Evolutionary conservation across 2,888 invertebrate genomes (phyloP).

Genomic region (Globia sparganii): DNA sequence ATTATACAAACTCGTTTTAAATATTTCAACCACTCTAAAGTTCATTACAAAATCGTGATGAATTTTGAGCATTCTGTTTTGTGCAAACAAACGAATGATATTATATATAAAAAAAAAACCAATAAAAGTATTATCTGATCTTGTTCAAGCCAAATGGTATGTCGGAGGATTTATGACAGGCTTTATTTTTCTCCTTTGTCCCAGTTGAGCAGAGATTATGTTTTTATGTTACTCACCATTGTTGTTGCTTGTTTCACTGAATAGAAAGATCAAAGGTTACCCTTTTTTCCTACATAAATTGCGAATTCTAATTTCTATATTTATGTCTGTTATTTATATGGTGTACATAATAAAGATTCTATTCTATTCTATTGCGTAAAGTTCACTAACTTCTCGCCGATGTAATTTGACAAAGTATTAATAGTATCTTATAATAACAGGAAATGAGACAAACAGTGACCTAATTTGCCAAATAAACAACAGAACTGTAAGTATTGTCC

Average conservation of each 20-base stretch:
- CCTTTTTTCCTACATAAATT: not conserved
- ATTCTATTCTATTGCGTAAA: no score
- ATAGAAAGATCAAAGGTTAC: not conserved
- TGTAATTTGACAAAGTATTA: not conserved
- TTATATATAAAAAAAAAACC: constrained; percentile 14
- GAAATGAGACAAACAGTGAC: not conserved
- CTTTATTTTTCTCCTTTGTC: constrained; percentile 32
- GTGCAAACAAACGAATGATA: constrained; percentile 15
- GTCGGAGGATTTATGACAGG: constrained; percentile 22
- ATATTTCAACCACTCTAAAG: constrained; percentile 1
- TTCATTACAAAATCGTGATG: constrained; percentile 33
- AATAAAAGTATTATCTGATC: constrained; percentile 48
- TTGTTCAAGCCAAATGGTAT: constrained; percentile 14
- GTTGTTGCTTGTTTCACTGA: constrained; percentile 19
- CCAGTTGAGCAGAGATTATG: constrained; percentile 10
- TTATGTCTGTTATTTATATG: no score
- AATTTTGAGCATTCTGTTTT: constrained; percentile 1
- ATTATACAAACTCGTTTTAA: constrained; percentile 14
- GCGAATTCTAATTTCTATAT: no score
- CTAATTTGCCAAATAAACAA: constrained; percentile 5
- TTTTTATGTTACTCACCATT: constrained; percentile 20
- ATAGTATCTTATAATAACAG: not conserved
- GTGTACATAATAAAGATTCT: no score
- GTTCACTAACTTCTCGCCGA: not conserved
- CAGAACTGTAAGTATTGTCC: not conserved